Conservation (phyloP, 2,113 vertebrate genomes). For the Cyrtonyx montezumae region DNA sequence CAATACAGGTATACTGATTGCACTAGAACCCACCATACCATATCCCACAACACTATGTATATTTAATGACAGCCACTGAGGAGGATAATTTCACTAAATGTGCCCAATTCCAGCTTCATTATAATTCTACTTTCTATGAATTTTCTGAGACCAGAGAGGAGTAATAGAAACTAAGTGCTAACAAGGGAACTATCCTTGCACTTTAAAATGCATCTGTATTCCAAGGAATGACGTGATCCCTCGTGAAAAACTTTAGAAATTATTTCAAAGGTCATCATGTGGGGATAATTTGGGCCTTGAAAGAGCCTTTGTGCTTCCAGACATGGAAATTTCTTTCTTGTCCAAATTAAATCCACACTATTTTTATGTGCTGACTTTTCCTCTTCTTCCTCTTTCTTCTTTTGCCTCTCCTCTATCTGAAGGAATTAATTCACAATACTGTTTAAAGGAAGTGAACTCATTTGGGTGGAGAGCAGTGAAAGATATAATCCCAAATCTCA, state of each 20-base stretch:
- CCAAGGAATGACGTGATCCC: neutral
- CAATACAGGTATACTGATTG: neutral
- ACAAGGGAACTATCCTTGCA: slow-evolving; percentile 2
- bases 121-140: neutral
- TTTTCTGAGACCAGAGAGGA: neutral
- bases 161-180: neutral
- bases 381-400: neutral
- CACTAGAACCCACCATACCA: neutral
- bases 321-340: neutral
- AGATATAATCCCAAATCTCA: slow-evolving; percentile 4
- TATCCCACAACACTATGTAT: accelerated
- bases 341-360: neutral
- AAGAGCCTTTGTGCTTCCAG: slow-evolving; percentile 8
- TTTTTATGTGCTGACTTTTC: neutral
- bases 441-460: slow-evolving; percentile 54
- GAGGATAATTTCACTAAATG: neutral
- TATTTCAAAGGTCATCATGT: slow-evolving; percentile 2
- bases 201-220: neutral
- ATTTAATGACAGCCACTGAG: neutral
- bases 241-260: neutral
- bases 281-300: neutral
- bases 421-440: neutral
- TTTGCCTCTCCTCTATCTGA: neutral
- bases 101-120: neutral
- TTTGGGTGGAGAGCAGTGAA: neutral